Evolutionary conservation across 2,797 vertebrate genomes (phyloP).

Genomic region (Apogon talboti): DNA sequence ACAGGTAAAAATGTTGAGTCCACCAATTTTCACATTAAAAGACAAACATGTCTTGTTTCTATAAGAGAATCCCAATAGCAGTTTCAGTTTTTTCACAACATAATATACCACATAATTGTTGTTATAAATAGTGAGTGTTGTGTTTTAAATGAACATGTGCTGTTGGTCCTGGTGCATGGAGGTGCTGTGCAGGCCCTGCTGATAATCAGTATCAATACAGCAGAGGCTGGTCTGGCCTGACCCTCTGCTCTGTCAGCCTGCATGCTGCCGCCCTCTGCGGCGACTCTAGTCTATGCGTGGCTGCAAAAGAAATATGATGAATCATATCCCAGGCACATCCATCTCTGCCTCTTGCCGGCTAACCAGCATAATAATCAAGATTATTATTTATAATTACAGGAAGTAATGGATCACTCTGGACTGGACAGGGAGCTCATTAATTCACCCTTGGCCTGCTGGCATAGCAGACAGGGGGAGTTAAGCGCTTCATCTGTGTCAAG

Average conservation of each 20-base stretch:
- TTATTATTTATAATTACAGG: conserved; percentile 99
- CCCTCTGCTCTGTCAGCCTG: conserved; percentile 52
- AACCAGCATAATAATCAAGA: conserved; percentile 99
- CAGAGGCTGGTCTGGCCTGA: conserved; percentile 37
- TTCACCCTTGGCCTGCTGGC: conserved; percentile 93
- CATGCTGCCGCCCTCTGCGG: conserved; percentile 69
- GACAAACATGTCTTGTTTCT: no score
- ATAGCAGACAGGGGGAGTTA: conserved; percentile 86
- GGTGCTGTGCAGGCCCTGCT: conserved; percentile 34
- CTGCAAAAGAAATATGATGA: conserved; percentile 87
- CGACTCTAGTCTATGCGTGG: conserved; percentile 82
- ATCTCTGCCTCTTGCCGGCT: conserved; percentile 93
- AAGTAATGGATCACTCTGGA: conserved; percentile 99
- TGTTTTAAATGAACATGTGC: conserved; percentile 9
- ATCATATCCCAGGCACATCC: conserved; percentile 94
- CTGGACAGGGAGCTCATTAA: conserved; percentile 96
- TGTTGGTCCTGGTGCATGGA: conserved; percentile 11
- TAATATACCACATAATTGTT: no score
- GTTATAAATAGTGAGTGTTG: neutral
- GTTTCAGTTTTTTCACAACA: no score
- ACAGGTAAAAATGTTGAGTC: no score
- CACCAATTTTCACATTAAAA: no score
- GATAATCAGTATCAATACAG: conserved; percentile 38
- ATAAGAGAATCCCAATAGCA: no score
- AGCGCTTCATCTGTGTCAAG: conserved; percentile 96